Evolutionary conservation across 2,797 vertebrate genomes (phyloP), one percentile per base, ranked within the genome.

Genomic region (Chelon labrosus): DNA sequence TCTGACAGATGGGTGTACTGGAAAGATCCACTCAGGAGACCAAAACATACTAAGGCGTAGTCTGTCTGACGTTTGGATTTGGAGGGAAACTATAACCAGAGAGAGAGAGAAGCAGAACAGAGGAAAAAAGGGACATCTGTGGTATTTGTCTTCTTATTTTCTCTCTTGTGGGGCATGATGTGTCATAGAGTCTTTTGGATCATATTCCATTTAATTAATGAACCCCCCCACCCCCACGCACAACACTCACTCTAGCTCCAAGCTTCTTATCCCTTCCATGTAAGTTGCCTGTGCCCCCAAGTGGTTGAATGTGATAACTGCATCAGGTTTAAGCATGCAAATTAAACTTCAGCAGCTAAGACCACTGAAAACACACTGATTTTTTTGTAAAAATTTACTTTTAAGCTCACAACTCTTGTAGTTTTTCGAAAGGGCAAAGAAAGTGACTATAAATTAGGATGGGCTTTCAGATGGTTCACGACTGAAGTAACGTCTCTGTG

Each of bases 271-370:
- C 65, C 73, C 70, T 80, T 70, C 91, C 91, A 58, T 79, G 92
- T 88, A 89, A 89, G 92, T 91, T 91, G 87, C 77, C 91, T 94
- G 91, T 91, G 94, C 95, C 95, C 92, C 93, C 95, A 91, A 95
- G 94, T 94, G 95, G 94, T 51, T 65, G 25, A 70, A 84, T 55
- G 56, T 4, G 13, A 68, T 37, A 85, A 92, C 85, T 91, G 77
- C 92, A 56, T 60, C 35, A 7, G 16, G 47, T 41, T 47, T 20
- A 77, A 81, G 77, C 50, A 44, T 66, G 52, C 16, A 50, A 17
- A 47, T 4, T 22, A 72, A 83, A 60, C 47, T 50, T 72, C 8
- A 64, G 39, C 2, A 51, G 20, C 10, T 52, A 65, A 27, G 2
- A 67, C 3, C 12, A 37, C 1, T 64, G 9, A 35, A 73, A 66